Conservation (phyloP, 2,888 invertebrate species). For the Elysia crispata region DNA sequence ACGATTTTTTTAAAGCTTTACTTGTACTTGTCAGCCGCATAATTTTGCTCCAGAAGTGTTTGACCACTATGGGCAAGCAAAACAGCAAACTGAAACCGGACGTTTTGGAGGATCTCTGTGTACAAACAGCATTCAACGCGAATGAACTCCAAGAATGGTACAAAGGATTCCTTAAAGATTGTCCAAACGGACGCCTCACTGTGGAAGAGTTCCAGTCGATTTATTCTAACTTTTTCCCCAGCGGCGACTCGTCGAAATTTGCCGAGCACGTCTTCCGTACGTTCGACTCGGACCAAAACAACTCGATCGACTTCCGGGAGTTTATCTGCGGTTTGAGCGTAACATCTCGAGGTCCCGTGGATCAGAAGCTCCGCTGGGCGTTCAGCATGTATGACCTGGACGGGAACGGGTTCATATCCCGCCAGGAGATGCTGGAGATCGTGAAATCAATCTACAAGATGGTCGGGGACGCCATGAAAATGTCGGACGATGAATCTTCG, state of each 20-base stretch:
- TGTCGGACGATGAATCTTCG: slow-evolving; percentile 99
- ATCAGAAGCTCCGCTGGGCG: slow-evolving; percentile 98
- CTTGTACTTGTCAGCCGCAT: no score
- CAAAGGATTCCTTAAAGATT: slow-evolving; percentile 97
- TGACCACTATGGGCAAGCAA: slow-evolving; percentile 93
- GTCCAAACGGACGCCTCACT: slow-evolving; percentile 96
- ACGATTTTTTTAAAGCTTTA: no score
- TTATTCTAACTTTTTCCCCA: slow-evolving; percentile 98
- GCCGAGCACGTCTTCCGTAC: slow-evolving; percentile 95
- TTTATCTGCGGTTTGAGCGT: slow-evolving; percentile 98
- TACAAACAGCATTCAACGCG: slow-evolving; percentile 98
- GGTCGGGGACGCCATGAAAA: slow-evolving; percentile 99
- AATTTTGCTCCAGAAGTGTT: no score
- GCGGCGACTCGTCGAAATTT: slow-evolving; percentile 94
- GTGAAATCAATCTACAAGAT: slow-evolving; percentile 99
- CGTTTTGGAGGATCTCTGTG: slow-evolving; percentile 96
- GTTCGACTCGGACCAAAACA: slow-evolving; percentile 94
- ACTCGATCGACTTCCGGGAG: slow-evolving; percentile 98
- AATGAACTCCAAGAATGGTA: slow-evolving; percentile 99
- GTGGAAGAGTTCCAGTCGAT: slow-evolving; percentile 99
- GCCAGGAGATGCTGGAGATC: slow-evolving; percentile 99
- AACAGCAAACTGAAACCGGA: slow-evolving; percentile 99
- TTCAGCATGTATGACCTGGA: slow-evolving; percentile 99
- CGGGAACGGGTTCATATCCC: slow-evolving; percentile 97
- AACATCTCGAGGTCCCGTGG: slow-evolving; percentile 96